Evolutionary conservation across 2,797 vertebrate species (phyloP), one percentile per base, ranked within the genome.

Genomic region (Gila robusta): DNA sequence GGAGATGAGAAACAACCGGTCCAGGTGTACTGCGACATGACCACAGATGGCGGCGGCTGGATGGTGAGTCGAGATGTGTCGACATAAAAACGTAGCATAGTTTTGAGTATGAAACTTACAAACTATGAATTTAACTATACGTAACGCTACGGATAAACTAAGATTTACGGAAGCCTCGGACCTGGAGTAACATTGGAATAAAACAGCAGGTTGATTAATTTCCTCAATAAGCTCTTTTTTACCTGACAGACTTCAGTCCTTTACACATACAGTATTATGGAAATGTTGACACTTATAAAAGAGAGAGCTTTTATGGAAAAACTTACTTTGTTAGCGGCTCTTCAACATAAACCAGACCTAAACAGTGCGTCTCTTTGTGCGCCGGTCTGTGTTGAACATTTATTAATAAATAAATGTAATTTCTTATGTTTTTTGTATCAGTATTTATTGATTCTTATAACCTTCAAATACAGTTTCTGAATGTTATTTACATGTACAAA

Each of bases 21-120:
- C 73, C 94, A 96, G 90, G 98, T 97, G 44, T 99, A 95, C 95
- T 99, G 98, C 1, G 98, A 99, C 94, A 99, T 99, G 98, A 93
- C 73, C 69, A 96, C 97, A 28, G 97, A 99, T 0, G 97, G 96
- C 0, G 98, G 98, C 0, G 98, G 98, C 88, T 99, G 98, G 98
- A 94, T 96, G 81, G 98, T 99, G 93, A 97, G 97, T 93, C 21
- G 11, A 66, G 41, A 71, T n/a, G 23, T 21, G 14, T 17, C 2
- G 64, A 12, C 5, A 2, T 26, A 28, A 21, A 6, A 14, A 9
- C 69, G 14, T 11, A 10, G 69, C 39, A 12, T 47, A 17, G n/a
- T 10, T 49, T 28, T 14, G 6, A 77, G 21, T 37, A 5, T 37
- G 6, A 32, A 59, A 17, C 32, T n/a, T 77, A 0, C 2, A 0